Base-by-base conservation (phyloP, 1,140 invertebrate species). In the Papilio glaucus region DNA sequence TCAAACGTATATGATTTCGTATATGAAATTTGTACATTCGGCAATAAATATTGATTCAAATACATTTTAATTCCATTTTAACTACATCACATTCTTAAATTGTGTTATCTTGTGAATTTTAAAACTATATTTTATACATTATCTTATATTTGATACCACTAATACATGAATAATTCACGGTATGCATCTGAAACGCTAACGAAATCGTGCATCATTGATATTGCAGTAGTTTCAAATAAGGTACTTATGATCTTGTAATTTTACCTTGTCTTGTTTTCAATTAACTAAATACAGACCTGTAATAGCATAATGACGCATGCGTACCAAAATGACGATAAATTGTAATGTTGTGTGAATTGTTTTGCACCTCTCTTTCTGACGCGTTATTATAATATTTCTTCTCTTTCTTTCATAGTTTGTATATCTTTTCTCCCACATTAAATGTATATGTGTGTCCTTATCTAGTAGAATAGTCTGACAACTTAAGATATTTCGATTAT, bases 291-390 rank as follows among this genome's bases (percentile, higher is more conserved):
- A 80, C 85, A 74, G 45, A 77, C 83, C 90, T 90, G 88, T 18
- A n/a, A 49, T 73, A 75, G 67, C 60, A 29, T 78, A 83, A 84
- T 91, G 84, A 92, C 89, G 90, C 90, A 92, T 91, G 90, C 89
- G 90, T 90, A 85, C 88, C 88, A 89, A 88, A 84, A 76, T 79
- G 80, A 86, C 76, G 71, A 78, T 76, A 83, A 84, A 85, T 86
- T 83, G 79, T 79, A 75, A 84, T 86, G 81, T 84, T 85, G 83
- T 80, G 80, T 71, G 72, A 73, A 84, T 82, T 88, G 85, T 86
- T 88, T 86, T 90, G 77, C 79, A 72, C 42, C 41, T 60, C 29
- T 90, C 88, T 85, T 85, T 78, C 74, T 89, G 73, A 69, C 73
- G 61, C 82, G 53, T 18, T 53, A 33, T 10, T 0, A 15, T 62